These are phyloP conservation scores for Lepidochrysops patricia DNA, from an alignment of 2,888 invertebrate species.

Conservation along the genomic window DNA sequence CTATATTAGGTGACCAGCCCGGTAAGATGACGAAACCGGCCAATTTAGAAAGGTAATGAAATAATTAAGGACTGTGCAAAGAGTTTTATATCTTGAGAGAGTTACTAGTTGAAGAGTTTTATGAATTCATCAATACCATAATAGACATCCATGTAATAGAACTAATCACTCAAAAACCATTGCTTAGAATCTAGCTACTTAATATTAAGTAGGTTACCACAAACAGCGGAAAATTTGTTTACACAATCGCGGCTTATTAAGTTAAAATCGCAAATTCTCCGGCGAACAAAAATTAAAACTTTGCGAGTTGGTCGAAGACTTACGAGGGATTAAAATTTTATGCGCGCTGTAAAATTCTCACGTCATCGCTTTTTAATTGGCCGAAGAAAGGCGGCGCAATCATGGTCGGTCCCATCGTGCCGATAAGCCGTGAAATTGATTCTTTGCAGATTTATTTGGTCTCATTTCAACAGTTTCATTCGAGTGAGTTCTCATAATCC, in stretches of 20 bases:
- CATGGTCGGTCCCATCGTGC: background rate
- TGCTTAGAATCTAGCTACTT: no score
- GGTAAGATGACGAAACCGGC: no score
- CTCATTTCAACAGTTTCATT: background rate
- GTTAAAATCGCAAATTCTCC: background rate
- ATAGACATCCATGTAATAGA: no score
- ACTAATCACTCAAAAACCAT: no score
- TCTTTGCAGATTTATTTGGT: background rate
- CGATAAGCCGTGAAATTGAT: background rate
- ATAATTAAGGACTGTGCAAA: no score
- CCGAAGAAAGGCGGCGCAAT: conserved; percentile 15
- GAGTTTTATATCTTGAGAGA: no score
- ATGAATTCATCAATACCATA: no score
- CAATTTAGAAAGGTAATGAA: no score
- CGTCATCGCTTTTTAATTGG: conserved; percentile 24
- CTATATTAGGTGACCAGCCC: no score
- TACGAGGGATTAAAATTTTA: conserved; percentile 23
- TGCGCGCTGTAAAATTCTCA: conserved; percentile 23
- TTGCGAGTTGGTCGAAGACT: conserved; percentile 19
- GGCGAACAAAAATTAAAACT: conserved; percentile 8
- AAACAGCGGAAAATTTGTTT: background rate
- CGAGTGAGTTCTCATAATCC: background rate
- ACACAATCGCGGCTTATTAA: background rate
- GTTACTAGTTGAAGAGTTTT: no score
- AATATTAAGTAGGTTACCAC: background rate